Base-by-base conservation (phyloP, 2,888 invertebrate species). In the Melanostoma scalare region DNA sequence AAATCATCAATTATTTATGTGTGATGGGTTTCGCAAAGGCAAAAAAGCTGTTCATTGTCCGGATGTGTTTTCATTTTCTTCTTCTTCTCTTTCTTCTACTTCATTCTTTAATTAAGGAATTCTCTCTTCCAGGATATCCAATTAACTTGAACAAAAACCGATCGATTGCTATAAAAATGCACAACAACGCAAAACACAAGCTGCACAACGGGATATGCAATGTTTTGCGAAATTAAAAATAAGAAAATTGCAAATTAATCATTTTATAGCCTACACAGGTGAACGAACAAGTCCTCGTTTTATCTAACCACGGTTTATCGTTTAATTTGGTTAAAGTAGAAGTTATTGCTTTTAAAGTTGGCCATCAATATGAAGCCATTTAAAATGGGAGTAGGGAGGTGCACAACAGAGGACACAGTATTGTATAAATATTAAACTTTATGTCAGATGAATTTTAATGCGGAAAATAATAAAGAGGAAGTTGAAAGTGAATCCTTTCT, bases 1-100 rank as follows among this genome's bases (percentile, higher is more conserved):
- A 48, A 63, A 50, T 63, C 63, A 63, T 63, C 50, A 63, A 63
- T 63, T 63, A 63, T 63, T 63, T 63, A 63, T 63, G 6, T 63
- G 63, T 63, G 63, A 50, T 50, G 63, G 20, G 20, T 63, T 50
- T 46, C 50, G 50, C 38, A 20, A 48, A 46, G 50, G 20, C 48
- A 48, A 50, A 63, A 50, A 48, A 63, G 50, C 48, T 61, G 36
- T 61, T 61, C 61, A 61, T 20, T 20, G 35, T 46, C 33, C 46
- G 35, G 4, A 10, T 20, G 46, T 20, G 46, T 61, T 46, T 46
- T 61, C 20, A 20, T 20, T 20, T 20, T 20, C 20, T 20, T 20
- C 20, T 20, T 20, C 20, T 20, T 20, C 20, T 20, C 20, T 20
- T 20, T 20, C 20, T 20, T 20, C 20, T 20, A 20, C 20, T 20